Base-by-base conservation (phyloP, 2,113 vertebrate species). In the Gadus chalcogrammus region DNA sequence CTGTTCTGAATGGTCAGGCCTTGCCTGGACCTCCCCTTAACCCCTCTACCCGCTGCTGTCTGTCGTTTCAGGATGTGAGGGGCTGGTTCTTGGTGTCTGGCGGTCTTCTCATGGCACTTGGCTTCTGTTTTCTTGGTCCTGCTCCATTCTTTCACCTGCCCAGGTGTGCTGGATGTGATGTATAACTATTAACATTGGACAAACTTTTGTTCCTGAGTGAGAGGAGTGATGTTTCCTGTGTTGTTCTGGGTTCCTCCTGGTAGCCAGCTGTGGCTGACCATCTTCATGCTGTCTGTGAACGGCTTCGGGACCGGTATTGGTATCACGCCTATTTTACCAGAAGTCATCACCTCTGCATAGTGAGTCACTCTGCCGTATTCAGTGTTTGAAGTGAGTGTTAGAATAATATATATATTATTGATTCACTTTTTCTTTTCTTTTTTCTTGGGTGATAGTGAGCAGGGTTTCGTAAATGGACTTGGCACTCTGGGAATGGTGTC, bases 261-360 rank as follows among this genome's bases (percentile, higher is more conserved):
- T 72, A 99, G 97, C 87, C 92, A 94, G 59, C 91, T 99, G 69
- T 99, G 97, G 97, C 76, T 98, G 72, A 87, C 96, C 77, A 75
- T 98, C 15, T 17, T 95, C 61, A 88, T 95, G 79, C 81, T 98
- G 24, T 88, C 94, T 64, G 35, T 98, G 56, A 89, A 92, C 61
- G 97, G 97, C 5, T 83, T 98, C 87, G 95, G 94, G 73, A 84
- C 96, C 74, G 94, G 92, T 4, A 94, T 97, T 92, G 92, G 88
- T 52, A 85, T 87, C 67, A 96, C 98, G 63, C 95, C 97, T 0
- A 85, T 91, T 1, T 97, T 96, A 75, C 95, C 96, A 1, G 97
- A 99, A 90, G 87, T 97, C 65, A 93, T 99, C 79, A 66, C 73
- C 0, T 94, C 89, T 80, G 95, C 94, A 56, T 87, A 94, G 97